A percentile compares a stretch with the other conserved stretches of the same genome.
Conservation (phyloP, 1,140 invertebrate genomes). For the Cyclina sinensis region DNA sequence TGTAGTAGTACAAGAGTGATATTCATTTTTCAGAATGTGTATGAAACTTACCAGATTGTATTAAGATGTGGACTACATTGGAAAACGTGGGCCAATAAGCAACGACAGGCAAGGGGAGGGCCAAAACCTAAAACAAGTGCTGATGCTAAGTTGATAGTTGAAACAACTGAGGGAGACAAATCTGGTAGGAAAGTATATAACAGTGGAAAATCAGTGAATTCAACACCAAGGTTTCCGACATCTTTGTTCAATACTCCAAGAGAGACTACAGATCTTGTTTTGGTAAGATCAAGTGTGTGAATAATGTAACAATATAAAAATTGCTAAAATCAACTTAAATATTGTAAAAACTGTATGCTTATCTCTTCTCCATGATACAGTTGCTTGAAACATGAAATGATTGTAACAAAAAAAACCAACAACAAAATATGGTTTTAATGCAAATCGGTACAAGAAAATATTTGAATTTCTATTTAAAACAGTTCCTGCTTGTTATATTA, state of each 20-base stretch:
- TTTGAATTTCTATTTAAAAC: no score
- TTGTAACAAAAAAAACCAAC: no score
- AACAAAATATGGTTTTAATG: no score
- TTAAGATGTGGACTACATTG: slow-evolving; percentile 79
- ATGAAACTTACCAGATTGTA: slow-evolving; percentile 72
- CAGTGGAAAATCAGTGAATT: not conserved
- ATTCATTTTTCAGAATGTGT: slow-evolving; percentile 69
- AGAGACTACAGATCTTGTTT: not conserved
- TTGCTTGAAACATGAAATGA: no score
- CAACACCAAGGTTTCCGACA: slow-evolving; percentile 40
- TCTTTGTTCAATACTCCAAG: slow-evolving; percentile 56
- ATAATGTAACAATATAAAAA: no score
- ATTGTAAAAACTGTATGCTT: no score
- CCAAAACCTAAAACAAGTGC: slow-evolving; percentile 5
- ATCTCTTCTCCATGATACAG: no score
- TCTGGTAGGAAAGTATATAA: not conserved
- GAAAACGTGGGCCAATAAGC: slow-evolving; percentile 68
- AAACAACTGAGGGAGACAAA: not conserved
- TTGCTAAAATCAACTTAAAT: no score
- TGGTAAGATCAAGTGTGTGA: not conserved
- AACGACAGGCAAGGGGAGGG: not conserved
- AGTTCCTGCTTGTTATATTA: no score
- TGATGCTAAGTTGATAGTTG: not conserved
- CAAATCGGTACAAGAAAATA: no score
- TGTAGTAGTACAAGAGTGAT: not conserved